Base-by-base conservation (phyloP, 2,888 invertebrate species). In the Oscheius sp. region DNA sequence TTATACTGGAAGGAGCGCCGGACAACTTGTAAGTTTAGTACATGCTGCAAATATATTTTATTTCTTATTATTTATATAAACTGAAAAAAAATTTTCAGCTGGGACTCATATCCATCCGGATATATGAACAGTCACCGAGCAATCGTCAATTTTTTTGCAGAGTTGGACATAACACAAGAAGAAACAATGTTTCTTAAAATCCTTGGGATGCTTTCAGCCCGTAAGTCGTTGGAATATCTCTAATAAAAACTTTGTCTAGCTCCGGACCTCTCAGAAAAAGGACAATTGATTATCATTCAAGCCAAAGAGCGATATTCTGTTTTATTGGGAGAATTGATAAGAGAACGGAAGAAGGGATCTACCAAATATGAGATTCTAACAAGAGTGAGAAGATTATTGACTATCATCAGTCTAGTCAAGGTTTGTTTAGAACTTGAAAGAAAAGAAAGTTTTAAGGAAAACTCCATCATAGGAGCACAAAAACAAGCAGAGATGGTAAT, bases 401-500 rank as follows among this genome's bases (percentile, higher is more conserved):
- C 33, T 8, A 33, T 54, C 20, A 9, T 33, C 20, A 20, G 33
- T 8, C 17, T 54, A 8, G 33, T 54, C n/a, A 54, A 54, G 54
- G 54, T 54, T 12, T 6, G 6, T 22, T 5, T 54, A 6, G n/a
- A n/a, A n/a, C n/a, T n/a, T 33, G 3, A 22, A 33, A 1, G 12
- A 2, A 9, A 17, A 4, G 8, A 4, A n/a, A 17, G 6, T 20
- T 33, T 20, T 20, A 17, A 54, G 54, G 54, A 54, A 33, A 32
- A 28, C 20, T 54, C 33, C 20, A 14, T 8, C 5, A 33, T 54
- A 33, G 30, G 32, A 33, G 6, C 17, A 17, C 32, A 33, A 20
- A 54, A 54, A 33, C 54, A 54, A 54, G 2, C 14, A 14, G 54
- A 54, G 20, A 54, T 54, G 54, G 54, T 54, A 12, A 14, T 54